Percentiles rank a stretch among this genome's conserved stretches.
Evolutionary conservation across 2,797 vertebrate species (phyloP).

Genomic region (Mormyrops boulengeri): DNA sequence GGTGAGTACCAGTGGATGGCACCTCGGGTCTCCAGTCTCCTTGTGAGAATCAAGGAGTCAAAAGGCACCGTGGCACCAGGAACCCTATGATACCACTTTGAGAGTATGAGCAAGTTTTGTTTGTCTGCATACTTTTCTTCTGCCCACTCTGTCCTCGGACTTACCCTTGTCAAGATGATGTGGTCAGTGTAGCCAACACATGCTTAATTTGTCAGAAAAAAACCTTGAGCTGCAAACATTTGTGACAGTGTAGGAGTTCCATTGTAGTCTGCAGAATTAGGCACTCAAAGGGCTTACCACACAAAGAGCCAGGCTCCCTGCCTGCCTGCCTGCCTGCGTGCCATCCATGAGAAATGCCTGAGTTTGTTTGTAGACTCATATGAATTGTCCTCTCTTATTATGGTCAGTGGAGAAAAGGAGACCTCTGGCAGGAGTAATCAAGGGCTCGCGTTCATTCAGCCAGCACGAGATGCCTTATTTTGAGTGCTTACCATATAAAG

Average conservation of each 20-base stretch:
- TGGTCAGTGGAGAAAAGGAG: constrained; percentile 25
- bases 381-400: constrained; percentile 29
- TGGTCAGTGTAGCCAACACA: background rate
- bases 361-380: constrained; percentile 24
- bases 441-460: background rate
- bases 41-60: background rate
- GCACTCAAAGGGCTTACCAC: background rate
- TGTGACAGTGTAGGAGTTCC: background rate
- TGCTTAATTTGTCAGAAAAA: background rate
- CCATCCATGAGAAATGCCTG: constrained; percentile 17
- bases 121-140: background rate
- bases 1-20: constrained; percentile 60
- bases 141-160: background rate
- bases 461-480: constrained; percentile 3
- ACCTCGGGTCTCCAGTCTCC: background rate
- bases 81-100: constrained; percentile 14
- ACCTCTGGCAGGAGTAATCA: constrained; percentile 10
- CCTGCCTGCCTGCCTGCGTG: background rate
- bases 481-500: constrained; percentile 19
- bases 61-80: background rate
- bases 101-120: background rate
- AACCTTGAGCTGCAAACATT: background rate
- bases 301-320: background rate
- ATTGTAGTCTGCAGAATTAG: constrained; percentile 5
- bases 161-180: background rate